These are phyloP conservation scores for Stenichneumon culpator DNA, from an alignment of 2,888 invertebrate genomes.

Conservation along the genomic window DNA sequence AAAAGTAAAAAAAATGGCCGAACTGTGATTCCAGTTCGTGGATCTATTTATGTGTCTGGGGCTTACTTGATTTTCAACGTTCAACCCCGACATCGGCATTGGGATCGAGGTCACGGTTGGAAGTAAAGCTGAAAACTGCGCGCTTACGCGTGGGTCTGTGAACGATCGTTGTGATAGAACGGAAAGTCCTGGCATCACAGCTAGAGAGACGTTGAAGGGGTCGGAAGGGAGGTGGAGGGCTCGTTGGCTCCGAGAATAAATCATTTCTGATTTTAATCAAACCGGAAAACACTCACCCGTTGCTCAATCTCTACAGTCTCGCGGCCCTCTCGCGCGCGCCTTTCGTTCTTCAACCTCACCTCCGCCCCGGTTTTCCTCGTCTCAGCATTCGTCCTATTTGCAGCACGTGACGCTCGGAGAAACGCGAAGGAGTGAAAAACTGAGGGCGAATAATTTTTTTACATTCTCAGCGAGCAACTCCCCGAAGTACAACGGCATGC, in stretches of 20 bases:
- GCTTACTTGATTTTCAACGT: slow-evolving; percentile 1
- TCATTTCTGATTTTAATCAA: slow-evolving; percentile 79
- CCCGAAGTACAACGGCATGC: slow-evolving; percentile 1
- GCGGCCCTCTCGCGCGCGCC: slow-evolving; percentile 2
- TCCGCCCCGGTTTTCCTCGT: slow-evolving; percentile 24
- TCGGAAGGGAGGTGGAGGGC: slow-evolving; percentile 27
- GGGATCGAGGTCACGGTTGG: slow-evolving; percentile 43
- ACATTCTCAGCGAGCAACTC: neutral
- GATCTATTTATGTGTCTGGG: neutral
- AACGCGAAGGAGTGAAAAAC: slow-evolving; percentile 21
- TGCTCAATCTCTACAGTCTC: slow-evolving; percentile 35
- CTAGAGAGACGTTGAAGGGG: slow-evolving; percentile 27
- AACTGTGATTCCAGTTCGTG: too few species aligned
- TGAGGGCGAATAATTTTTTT: slow-evolving; percentile 26
- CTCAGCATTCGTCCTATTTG: slow-evolving; percentile 49
- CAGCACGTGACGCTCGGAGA: slow-evolving; percentile 54
- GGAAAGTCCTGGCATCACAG: slow-evolving; percentile 18
- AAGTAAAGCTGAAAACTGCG: slow-evolving; percentile 50
- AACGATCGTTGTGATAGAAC: slow-evolving; percentile 58
- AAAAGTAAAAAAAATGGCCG: neutral
- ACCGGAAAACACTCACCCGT: slow-evolving; percentile 65
- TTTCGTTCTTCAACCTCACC: slow-evolving; percentile 4
- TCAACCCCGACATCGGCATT: slow-evolving; percentile 39
- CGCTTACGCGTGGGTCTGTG: slow-evolving; percentile 27
- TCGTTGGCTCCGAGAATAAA: slow-evolving; percentile 74